phyloP scores from a whole-genome alignment of 2,797 vertebrate genomes.

The Erethizon dorsatum region DNA sequence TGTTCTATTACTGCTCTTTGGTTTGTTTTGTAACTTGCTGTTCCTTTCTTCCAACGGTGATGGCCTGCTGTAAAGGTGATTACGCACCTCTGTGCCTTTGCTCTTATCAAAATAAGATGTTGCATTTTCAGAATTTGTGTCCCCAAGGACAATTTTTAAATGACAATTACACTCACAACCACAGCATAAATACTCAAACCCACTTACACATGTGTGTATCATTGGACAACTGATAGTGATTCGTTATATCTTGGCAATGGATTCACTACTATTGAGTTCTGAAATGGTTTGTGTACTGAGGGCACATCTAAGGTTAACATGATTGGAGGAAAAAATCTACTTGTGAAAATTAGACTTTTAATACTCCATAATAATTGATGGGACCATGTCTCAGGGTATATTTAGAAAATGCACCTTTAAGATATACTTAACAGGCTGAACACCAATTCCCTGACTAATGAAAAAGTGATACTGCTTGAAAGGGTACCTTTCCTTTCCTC shows the following conservation, averaged over 20 bases:
- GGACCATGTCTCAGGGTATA: background rate
- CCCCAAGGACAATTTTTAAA: slow-evolving; percentile 39
- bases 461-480: background rate
- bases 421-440: background rate
- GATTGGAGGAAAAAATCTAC: background rate
- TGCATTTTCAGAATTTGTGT: slow-evolving; percentile 40
- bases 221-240: background rate
- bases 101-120: slow-evolving; percentile 38
- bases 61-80: background rate
- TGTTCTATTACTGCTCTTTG: slow-evolving; percentile 4
- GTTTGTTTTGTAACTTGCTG: background rate
- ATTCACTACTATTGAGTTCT: background rate
- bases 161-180: background rate
- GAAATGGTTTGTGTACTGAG: background rate
- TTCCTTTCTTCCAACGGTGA: slow-evolving; percentile 26
- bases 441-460: background rate
- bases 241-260: background rate
- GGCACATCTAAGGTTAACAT: background rate
- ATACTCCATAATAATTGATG: background rate
- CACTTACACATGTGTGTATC: background rate
- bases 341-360: background rate
- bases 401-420: background rate
- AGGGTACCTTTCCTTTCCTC: background rate
- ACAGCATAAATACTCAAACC: background rate
- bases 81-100: background rate